phyloP scores from a whole-genome alignment of 2,888 invertebrate species.

The Volucella zonaria region DNA sequence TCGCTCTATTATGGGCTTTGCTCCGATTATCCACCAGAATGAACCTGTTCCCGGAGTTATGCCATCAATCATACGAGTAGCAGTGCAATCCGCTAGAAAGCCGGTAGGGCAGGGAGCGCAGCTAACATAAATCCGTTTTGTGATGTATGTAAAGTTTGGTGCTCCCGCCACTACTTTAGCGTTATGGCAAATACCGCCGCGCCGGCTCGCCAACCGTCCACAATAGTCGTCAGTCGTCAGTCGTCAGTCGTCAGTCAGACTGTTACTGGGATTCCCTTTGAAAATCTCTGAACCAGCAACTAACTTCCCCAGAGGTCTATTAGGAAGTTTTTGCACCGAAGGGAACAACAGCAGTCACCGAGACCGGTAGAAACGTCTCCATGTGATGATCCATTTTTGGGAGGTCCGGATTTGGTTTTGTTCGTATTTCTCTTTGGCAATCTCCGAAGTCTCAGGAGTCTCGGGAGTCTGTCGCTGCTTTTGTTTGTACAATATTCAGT shows the following conservation, averaged over 20 bases:
- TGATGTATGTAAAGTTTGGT: slow-evolving; percentile 70
- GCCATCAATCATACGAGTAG: slow-evolving; percentile 73
- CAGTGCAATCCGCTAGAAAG: slow-evolving; percentile 58
- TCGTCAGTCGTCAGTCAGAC: slow-evolving; percentile 4
- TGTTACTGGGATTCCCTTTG: slow-evolving; percentile 72
- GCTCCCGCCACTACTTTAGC: not conserved
- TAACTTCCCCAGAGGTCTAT: slow-evolving; percentile 69
- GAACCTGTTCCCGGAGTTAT: slow-evolving; percentile 71
- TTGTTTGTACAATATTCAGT: slow-evolving; percentile 53
- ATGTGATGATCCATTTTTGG: slow-evolving; percentile 72
- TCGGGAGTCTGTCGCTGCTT: slow-evolving; percentile 59
- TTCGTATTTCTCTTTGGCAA: slow-evolving; percentile 28
- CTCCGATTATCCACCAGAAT: slow-evolving; percentile 72
- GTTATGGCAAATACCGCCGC: too few relatives aligned
- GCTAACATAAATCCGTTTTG: slow-evolving; percentile 13
- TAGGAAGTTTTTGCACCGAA: slow-evolving; percentile 42
- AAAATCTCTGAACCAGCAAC: slow-evolving; percentile 53
- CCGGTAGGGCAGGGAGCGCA: slow-evolving; percentile 7
- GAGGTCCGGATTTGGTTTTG: slow-evolving; percentile 71
- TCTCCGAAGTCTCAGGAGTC: not conserved
- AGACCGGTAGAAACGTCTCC: slow-evolving; percentile 33
- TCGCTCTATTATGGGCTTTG: slow-evolving; percentile 73
- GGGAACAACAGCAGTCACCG: slow-evolving; percentile 48
- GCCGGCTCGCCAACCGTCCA: too few relatives aligned
- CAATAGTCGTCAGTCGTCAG: not conserved